phyloP scores from a whole-genome alignment of 2,888 invertebrate species.

The Sussaba pulchella region DNA sequence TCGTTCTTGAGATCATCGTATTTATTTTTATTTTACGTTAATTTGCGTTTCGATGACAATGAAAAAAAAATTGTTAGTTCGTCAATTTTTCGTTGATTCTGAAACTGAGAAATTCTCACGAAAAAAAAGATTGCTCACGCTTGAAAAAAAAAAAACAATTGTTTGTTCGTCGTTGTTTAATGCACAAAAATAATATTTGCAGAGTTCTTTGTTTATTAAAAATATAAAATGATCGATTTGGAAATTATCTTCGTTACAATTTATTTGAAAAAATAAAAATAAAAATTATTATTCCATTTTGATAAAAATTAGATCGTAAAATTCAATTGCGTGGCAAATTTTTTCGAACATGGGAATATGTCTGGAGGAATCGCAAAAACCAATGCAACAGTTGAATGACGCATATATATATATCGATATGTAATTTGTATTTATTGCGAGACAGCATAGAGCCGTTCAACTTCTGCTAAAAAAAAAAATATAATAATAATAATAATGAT shows the following conservation, averaged over 20 bases:
- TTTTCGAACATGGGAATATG: no score
- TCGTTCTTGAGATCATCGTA: constrained; percentile 30
- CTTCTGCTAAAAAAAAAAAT: constrained; percentile 33
- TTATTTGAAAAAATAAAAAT: constrained; percentile 6
- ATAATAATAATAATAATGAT: no score
- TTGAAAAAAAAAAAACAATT: neutral
- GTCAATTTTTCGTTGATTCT: no score
- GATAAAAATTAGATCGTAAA: neutral
- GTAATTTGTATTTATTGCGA: constrained; percentile 64
- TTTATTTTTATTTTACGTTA: constrained; percentile 15
- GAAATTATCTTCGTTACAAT: constrained; percentile 23
- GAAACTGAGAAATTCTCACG: no score
- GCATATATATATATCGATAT: constrained; percentile 48
- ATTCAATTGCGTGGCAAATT: constrained; percentile 28
- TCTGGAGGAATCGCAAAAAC: constrained; percentile 15
- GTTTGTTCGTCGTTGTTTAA: no score
- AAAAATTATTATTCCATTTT: neutral
- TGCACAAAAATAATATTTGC: constrained; percentile 23
- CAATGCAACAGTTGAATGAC: constrained; percentile 48
- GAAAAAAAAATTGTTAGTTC: constrained; percentile 11
- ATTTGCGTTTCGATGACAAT: no score
- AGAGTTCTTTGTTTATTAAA: neutral
- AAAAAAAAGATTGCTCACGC: neutral
- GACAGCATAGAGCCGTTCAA: constrained; percentile 51
- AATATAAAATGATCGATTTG: constrained; percentile 20